These are phyloP conservation scores for Crotalus viridis DNA, from an alignment of 2,113 vertebrate genomes.

Conservation along the genomic window DNA sequence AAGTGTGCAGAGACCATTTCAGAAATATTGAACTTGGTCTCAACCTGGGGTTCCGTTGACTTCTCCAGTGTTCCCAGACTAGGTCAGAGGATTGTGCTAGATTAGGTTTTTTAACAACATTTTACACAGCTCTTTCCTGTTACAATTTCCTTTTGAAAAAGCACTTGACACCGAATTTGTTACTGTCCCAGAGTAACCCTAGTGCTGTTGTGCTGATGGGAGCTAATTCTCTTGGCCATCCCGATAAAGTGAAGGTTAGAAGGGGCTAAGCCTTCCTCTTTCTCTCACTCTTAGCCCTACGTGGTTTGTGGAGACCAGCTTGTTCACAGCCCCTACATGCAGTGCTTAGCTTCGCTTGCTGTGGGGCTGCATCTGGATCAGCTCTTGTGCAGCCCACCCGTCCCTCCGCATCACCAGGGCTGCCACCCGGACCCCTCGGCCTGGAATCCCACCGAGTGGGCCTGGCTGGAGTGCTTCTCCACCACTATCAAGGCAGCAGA, in stretches of 20 bases:
- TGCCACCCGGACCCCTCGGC: slow-evolving; percentile 77
- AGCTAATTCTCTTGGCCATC: not conserved
- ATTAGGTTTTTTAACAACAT: not conserved
- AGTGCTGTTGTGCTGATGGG: not conserved
- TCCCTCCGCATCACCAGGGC: slow-evolving; percentile 81
- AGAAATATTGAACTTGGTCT: no score
- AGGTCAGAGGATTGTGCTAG: not conserved
- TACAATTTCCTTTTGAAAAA: not conserved
- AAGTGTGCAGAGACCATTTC: no score
- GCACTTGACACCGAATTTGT: not conserved
- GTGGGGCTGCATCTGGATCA: slow-evolving; percentile 92
- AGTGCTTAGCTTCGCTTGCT: slow-evolving; percentile 90
- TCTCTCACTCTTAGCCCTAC: slow-evolving; percentile 77
- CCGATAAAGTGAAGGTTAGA: not conserved
- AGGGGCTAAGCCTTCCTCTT: not conserved
- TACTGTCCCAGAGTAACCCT: not conserved
- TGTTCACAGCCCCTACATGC: slow-evolving; percentile 97
- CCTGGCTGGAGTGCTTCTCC: slow-evolving; percentile 94
- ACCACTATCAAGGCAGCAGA: slow-evolving; percentile 95
- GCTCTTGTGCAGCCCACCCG: slow-evolving; percentile 83
- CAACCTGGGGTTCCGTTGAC: not conserved
- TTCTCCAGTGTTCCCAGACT: not conserved
- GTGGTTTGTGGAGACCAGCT: slow-evolving; percentile 97
- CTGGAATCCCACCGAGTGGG: slow-evolving; percentile 91
- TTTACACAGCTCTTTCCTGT: not conserved